Evolutionary conservation across 2,113 vertebrate species (phyloP).

Genomic region (Acrocephalus kingi): DNA sequence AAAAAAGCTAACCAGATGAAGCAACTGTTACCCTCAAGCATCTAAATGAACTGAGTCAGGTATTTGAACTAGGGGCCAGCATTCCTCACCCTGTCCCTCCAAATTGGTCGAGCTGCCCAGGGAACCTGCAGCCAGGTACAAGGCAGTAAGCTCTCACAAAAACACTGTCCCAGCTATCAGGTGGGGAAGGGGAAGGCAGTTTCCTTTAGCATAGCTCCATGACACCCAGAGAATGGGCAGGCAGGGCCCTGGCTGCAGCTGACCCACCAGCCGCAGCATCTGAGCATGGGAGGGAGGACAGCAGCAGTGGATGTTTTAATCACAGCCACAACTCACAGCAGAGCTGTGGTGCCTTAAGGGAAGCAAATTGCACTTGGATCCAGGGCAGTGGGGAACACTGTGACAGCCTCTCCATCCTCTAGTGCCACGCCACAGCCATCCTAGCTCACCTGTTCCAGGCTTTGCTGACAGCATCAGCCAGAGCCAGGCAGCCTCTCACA

Average conservation of each 20-base stretch:
- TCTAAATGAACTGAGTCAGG: constrained; percentile 20
- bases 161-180: background rate
- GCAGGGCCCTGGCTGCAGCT: background rate
- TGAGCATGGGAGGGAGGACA: background rate
- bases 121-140: background rate
- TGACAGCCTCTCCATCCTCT: background rate
- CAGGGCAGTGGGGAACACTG: background rate
- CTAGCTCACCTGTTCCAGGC: background rate
- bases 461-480: background rate
- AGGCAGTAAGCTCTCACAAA: accelerated
- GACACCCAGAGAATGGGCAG: background rate
- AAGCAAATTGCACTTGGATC: background rate
- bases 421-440: background rate
- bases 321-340: background rate
- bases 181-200: background rate
- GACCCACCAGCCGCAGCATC: background rate
- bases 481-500: background rate
- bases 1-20: constrained; percentile 32
- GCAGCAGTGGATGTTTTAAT: accelerated
- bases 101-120: background rate
- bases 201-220: background rate
- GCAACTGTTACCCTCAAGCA: constrained; percentile 42
- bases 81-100: background rate
- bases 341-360: background rate
- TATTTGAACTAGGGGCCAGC: background rate